phyloP scores from a whole-genome alignment of 2,113 vertebrate genomes.

The Dasyornis broadbenti region DNA sequence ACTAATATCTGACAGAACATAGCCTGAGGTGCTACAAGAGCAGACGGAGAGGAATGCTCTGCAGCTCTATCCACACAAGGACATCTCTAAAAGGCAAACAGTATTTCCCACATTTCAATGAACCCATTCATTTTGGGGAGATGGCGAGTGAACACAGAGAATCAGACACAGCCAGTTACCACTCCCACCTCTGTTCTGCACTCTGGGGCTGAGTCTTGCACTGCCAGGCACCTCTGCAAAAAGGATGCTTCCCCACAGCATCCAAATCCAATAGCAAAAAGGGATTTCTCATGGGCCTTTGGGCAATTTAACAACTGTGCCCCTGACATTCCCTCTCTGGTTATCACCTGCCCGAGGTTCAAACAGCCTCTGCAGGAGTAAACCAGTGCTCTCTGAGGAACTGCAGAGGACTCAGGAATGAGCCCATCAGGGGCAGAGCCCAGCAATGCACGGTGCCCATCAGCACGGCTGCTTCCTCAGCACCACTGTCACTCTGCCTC shows the following conservation, averaged over 20 bases:
- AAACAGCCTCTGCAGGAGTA: not conserved
- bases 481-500: not conserved
- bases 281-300: not conserved
- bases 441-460: not conserved
- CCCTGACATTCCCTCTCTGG: not conserved
- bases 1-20: not conserved
- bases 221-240: not conserved
- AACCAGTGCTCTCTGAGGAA: not conserved
- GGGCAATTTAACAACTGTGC: not conserved
- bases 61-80: not conserved
- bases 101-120: not conserved
- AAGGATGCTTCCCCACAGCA: not conserved
- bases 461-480: not conserved
- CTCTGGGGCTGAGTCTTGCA: rapidly evolving
- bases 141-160: not conserved
- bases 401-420: not conserved
- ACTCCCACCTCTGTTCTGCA: not conserved
- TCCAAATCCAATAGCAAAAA: not conserved
- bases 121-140: not conserved
- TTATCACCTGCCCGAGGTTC: not conserved
- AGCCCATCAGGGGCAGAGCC: not conserved
- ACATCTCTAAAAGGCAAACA: not conserved
- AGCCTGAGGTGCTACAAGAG: not conserved
- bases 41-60: not conserved
- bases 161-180: not conserved